These are phyloP conservation scores for Phymatocera aterrima DNA, from an alignment of 2,888 invertebrate genomes.

Conservation along the genomic window DNA sequence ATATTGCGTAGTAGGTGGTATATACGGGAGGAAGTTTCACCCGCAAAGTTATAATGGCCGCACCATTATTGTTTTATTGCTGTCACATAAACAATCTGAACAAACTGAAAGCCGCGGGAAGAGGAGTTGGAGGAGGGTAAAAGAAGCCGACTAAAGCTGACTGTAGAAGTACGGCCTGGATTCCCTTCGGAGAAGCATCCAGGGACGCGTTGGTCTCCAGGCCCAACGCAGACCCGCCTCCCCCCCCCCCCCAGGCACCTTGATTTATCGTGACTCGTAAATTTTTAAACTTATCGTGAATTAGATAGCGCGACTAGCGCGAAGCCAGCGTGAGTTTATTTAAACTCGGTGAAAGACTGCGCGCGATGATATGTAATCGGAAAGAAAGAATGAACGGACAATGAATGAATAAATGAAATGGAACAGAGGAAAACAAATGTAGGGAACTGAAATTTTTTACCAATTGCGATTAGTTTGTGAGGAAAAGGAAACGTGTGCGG, in stretches of 20 bases:
- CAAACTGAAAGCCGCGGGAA: not conserved
- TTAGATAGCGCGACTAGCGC: conserved; percentile 65
- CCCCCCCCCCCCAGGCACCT: conserved; percentile 51
- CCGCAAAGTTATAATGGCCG: conserved; percentile 62
- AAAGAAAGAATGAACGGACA: not conserved
- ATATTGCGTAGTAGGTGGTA: conserved; percentile 14
- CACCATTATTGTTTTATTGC: conserved; percentile 67
- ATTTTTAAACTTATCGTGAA: conserved; percentile 68
- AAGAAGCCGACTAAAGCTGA: not conserved
- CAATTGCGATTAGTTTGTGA: not conserved
- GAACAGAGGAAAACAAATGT: not conserved
- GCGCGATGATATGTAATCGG: too few relatives aligned
- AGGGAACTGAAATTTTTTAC: not conserved
- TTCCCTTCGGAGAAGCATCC: not conserved
- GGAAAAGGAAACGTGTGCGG: not conserved
- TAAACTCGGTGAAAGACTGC: too few relatives aligned
- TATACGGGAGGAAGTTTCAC: conserved; percentile 2
- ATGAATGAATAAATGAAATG: too few relatives aligned
- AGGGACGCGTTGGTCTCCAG: not conserved
- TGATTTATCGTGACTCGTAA: conserved; percentile 69
- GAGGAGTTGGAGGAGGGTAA: not conserved
- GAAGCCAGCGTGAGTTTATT: conserved; percentile 50
- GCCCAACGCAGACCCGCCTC: not conserved
- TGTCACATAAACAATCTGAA: conserved; percentile 64
- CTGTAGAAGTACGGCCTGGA: not conserved